phyloP scores from a whole-genome alignment of 2,113 vertebrate genomes.

The Aphelocoma coerulescens region DNA sequence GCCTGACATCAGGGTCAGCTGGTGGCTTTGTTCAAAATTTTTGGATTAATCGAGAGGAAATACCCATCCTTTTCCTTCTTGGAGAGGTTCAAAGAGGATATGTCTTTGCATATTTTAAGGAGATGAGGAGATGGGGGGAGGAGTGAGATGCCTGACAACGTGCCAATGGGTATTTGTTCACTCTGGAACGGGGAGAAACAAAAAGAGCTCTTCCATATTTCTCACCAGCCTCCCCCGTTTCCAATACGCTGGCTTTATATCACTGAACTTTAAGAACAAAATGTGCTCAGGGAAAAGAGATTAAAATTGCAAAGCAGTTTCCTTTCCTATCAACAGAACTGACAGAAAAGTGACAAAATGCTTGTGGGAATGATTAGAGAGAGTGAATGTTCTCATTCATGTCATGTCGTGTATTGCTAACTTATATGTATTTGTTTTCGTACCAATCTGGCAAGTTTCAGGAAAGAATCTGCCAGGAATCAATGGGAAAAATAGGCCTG shows the following conservation, averaged over 20 bases:
- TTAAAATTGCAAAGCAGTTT: slow-evolving; percentile 28
- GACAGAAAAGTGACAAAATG: slow-evolving; percentile 47
- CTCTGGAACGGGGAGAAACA: not conserved
- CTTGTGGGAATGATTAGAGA: slow-evolving; percentile 28
- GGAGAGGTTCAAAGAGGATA: not conserved
- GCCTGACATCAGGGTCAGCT: not conserved
- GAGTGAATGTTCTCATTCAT: slow-evolving; percentile 28
- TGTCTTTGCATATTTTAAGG: not conserved
- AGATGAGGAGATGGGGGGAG: not conserved
- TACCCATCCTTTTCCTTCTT: not conserved
- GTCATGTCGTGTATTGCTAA: not conserved
- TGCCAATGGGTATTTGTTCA: not conserved
- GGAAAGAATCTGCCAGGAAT: slow-evolving; percentile 10
- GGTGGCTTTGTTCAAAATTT: not conserved
- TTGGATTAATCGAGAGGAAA: not conserved
- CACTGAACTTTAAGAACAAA: not conserved
- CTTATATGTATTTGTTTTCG: slow-evolving; percentile 18
- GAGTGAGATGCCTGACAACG: not conserved
- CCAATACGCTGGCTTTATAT: not conserved
- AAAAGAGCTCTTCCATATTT: not conserved
- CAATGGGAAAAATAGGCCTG: not conserved
- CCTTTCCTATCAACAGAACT: slow-evolving; percentile 13
- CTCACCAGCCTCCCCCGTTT: not conserved
- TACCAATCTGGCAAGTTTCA: slow-evolving; percentile 27
- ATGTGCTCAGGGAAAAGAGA: slow-evolving; percentile 22